These are phyloP conservation scores for Rhincodon typus DNA, from an alignment of 2,797 vertebrate genomes.

Conservation along the genomic window DNA sequence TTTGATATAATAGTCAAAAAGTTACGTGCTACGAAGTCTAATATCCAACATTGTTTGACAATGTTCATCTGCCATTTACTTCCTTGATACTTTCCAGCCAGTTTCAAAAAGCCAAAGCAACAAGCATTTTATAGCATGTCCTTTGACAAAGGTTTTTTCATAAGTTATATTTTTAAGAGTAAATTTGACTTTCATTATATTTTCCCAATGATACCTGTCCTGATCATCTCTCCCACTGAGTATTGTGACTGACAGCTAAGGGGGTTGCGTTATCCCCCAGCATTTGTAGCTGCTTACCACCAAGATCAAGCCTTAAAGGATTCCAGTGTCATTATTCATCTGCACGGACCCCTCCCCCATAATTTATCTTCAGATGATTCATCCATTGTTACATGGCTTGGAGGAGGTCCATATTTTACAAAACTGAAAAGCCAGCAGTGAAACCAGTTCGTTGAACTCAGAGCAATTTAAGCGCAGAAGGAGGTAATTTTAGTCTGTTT, in stretches of 20 bases:
- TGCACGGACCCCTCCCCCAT: background rate
- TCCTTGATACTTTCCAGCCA: background rate
- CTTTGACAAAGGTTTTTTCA: background rate
- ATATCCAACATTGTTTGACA: background rate
- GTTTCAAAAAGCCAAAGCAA: background rate
- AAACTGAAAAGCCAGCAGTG: slow-evolving; percentile 3
- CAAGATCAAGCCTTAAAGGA: background rate
- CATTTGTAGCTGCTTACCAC: background rate
- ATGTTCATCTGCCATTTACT: background rate
- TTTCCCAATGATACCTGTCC: background rate
- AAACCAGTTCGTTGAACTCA: background rate
- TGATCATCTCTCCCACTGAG: background rate
- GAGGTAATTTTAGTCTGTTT: slow-evolving; percentile 4
- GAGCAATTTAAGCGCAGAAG: background rate
- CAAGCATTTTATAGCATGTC: background rate
- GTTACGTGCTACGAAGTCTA: background rate
- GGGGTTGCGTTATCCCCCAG: background rate
- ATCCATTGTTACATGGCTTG: background rate
- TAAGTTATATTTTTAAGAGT: background rate
- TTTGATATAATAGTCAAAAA: background rate
- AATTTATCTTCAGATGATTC: background rate
- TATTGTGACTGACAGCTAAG: background rate
- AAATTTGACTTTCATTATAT: background rate
- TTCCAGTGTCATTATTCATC: background rate
- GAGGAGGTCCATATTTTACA: background rate